Conservation (phyloP, 2,797 vertebrate species). For the Pampus argenteus region DNA sequence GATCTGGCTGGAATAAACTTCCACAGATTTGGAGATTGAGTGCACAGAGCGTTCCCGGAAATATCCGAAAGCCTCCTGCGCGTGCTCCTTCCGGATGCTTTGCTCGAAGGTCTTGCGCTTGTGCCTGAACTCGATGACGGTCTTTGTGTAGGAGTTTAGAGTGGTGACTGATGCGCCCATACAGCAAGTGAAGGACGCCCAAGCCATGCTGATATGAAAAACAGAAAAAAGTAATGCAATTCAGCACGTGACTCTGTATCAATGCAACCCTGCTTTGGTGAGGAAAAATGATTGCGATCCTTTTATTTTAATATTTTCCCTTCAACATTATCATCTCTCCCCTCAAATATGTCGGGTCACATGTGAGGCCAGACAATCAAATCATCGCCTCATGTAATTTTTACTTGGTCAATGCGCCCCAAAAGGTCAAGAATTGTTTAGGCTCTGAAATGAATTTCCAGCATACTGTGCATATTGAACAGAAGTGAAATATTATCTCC, state of each 20-base stretch:
- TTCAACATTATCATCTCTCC: constrained; percentile 42
- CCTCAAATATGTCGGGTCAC: constrained; percentile 2
- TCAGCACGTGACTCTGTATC: not conserved
- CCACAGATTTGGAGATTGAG: constrained; percentile 79
- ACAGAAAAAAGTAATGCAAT: not conserved
- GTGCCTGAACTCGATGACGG: constrained; percentile 96
- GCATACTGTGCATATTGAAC: constrained; percentile 65
- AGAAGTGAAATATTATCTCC: constrained; percentile 74
- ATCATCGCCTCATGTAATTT: constrained; percentile 46
- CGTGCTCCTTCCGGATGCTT: constrained; percentile 90
- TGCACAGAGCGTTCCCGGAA: constrained; percentile 88
- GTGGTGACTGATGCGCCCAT: constrained; percentile 97
- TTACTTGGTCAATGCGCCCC: constrained; percentile 31
- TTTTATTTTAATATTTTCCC: constrained; percentile 32
- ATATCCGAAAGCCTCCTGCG: constrained; percentile 90
- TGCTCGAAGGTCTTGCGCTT: constrained; percentile 95
- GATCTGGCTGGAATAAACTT: constrained; percentile 71
- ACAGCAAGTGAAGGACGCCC: constrained; percentile 97
- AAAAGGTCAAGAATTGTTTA: constrained; percentile 64
- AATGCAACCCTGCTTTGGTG: not conserved
- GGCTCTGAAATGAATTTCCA: constrained; percentile 52
- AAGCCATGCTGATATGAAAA: constrained; percentile 88
- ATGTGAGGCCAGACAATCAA: constrained; percentile 46
- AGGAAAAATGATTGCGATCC: not conserved
- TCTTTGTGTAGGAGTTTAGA: constrained; percentile 97